Percentiles rank a stretch among this genome's conserved stretches.
Evolutionary conservation across 2,113 vertebrate genomes (phyloP).

Genomic region (Apus apus): DNA sequence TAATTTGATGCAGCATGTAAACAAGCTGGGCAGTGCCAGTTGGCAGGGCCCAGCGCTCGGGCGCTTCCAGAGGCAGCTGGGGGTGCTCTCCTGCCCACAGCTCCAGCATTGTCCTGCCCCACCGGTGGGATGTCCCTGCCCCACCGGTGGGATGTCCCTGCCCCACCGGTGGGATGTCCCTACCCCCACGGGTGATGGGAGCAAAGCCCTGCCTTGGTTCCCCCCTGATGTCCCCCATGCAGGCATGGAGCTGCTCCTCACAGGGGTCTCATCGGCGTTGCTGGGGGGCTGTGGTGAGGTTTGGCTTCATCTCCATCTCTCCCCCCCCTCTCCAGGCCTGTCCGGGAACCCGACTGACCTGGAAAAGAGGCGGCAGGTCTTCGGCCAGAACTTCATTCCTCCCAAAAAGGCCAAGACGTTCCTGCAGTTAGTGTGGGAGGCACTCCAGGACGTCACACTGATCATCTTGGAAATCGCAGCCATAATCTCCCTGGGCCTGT

Average conservation of each 20-base stretch:
- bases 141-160: not conserved
- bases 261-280: accelerated
- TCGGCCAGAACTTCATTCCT: conserved; percentile 92
- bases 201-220: not conserved
- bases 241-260: not conserved
- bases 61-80: not conserved
- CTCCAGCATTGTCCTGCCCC: accelerated
- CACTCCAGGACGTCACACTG: conserved; percentile 95
- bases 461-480: conserved; percentile 97
- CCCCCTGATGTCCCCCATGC: accelerated
- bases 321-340: conserved; percentile 77
- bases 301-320: not conserved
- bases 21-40: not conserved
- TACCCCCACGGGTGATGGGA: not conserved
- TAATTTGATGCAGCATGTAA: conserved; percentile 33
- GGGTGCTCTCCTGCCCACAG: not conserved
- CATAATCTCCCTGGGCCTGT: conserved; percentile 93
- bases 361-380: conserved; percentile 87
- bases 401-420: conserved; percentile 96
- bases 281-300: accelerated
- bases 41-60: not conserved
- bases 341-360: conserved; percentile 91
- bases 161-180: not conserved
- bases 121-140: not conserved
- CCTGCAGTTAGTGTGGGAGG: conserved; percentile 97